phyloP scores from a whole-genome alignment of 1,140 invertebrate genomes.

The Neelides sp. region DNA sequence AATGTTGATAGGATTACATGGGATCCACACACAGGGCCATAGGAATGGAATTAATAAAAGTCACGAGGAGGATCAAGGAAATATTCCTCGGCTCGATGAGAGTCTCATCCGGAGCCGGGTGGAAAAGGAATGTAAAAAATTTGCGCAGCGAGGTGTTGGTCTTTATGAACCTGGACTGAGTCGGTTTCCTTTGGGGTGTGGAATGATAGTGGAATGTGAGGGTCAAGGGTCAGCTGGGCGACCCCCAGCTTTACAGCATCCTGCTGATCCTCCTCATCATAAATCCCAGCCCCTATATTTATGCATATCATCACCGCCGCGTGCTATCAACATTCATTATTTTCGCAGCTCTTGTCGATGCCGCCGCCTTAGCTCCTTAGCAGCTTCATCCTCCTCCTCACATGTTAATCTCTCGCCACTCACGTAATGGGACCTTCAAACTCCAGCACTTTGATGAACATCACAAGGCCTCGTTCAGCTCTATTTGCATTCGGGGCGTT shows the following conservation, averaged over 20 bases:
- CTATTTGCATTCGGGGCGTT: no score
- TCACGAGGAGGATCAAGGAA: constrained; percentile 16
- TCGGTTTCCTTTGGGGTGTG: constrained; percentile 28
- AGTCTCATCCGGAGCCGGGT: no score
- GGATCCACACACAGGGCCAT: constrained; percentile 18
- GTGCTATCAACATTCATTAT: constrained; percentile 29
- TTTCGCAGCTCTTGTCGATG: constrained; percentile 25
- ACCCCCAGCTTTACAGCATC: constrained; percentile 29
- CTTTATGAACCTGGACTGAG: background rate
- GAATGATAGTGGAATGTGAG: constrained; percentile 25
- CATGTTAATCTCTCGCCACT: no score
- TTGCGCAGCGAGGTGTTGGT: constrained; percentile 25
- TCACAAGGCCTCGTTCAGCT: no score
- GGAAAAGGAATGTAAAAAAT: constrained; percentile 29
- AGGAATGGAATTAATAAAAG: constrained; percentile 28
- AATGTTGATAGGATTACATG: constrained; percentile 23
- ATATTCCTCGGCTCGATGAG: no score
- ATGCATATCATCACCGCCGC: constrained; percentile 31
- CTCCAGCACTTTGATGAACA: no score
- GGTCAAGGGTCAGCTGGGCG: constrained; percentile 26
- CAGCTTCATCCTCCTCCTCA: no score
- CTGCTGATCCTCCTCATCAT: constrained; percentile 29
- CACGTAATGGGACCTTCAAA: no score
- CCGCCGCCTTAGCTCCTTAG: no score
- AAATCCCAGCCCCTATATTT: constrained; percentile 28